Evolutionary conservation across 2,797 vertebrate species (phyloP), one percentile per base, ranked within the genome.

Genomic region (Gymnothorax javanicus): DNA sequence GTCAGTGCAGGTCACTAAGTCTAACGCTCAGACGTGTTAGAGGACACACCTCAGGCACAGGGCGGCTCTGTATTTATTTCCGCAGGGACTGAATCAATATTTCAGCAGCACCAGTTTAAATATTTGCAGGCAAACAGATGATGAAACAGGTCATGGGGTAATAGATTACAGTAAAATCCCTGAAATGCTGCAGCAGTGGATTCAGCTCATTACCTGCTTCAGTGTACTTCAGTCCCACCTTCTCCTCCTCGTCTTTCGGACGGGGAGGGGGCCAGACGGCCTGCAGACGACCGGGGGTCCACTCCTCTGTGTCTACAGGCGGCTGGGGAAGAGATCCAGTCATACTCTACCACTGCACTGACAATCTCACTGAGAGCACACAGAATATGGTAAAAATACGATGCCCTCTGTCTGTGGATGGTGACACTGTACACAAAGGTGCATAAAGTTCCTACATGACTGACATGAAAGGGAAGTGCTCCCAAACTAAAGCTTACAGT

Each of bases 201-300:
- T 73, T 2, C 57, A 15, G 60, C 25, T 50, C 12, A 90, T 84
- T 92, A 99, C 98, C 98, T 97, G 98, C 98, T 97, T 99, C 98
- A 20, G 98, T 98, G 91, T 99, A 99, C 93, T 98, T 99, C 81
- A 99, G 93, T 86, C 98, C 98, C 88, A 99, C 96, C 94, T 98
- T 98, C 88, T 97, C 96, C 92, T 97, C 96, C 90, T 96, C 91
- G 0, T 98, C 95, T 64, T 96, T 97, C 84, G 97, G 92, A 92
- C 96, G 97, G 62, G 96, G 96, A 20, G 98, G 98, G 0, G 98
- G 98, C 98, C 98, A 99, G 87, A 99, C 93, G 25, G 98, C 97
- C 86, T 98, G 97, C 57, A 99, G 96, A 91, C 97, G 96, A 86
- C 98, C 98, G 7, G 98, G 98, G 83, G 96, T 98, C 90, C 97